phyloP scores from a whole-genome alignment of 2,888 invertebrate genomes.

The Pyralis farinalis region DNA sequence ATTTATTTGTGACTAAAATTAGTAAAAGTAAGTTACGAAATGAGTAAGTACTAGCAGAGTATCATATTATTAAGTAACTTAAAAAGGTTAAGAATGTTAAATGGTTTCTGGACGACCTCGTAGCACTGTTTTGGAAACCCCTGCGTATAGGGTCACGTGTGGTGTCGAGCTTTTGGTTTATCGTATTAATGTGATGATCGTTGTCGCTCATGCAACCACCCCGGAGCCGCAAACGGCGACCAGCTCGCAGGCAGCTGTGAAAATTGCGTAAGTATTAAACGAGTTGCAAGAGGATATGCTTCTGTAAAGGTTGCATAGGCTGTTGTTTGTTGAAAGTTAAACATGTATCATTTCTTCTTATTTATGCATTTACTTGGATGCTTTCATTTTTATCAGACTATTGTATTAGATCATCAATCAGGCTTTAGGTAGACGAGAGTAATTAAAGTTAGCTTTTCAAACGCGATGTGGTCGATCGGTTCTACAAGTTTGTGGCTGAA shows the following conservation, averaged over 20 bases:
- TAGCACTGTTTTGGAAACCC: slow-evolving; percentile 43
- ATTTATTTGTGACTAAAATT: too few relatives aligned
- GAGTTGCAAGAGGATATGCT: slow-evolving; percentile 68
- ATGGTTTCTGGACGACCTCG: too few relatives aligned
- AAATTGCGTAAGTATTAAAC: slow-evolving; percentile 68
- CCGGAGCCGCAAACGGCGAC: slow-evolving; percentile 63
- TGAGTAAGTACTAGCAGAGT: too few relatives aligned
- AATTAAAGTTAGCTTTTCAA: slow-evolving; percentile 54
- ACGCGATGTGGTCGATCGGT: slow-evolving; percentile 34
- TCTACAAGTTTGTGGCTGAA: slow-evolving; percentile 21
- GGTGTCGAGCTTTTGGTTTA: slow-evolving; percentile 64
- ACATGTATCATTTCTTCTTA: slow-evolving; percentile 58
- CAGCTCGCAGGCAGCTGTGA: slow-evolving; percentile 60
- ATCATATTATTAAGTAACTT: too few relatives aligned
- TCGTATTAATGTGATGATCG: slow-evolving; percentile 78
- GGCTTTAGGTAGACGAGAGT: slow-evolving; percentile 46
- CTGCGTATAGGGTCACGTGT: slow-evolving; percentile 43
- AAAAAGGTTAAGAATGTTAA: too few relatives aligned
- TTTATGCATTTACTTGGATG: slow-evolving; percentile 68
- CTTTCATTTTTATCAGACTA: slow-evolving; percentile 57
- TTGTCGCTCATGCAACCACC: slow-evolving; percentile 78
- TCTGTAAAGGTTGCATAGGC: slow-evolving; percentile 57
- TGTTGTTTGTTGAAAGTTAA: slow-evolving; percentile 64
- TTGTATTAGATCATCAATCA: slow-evolving; percentile 45
- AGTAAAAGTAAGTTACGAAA: too few relatives aligned